Conservation (phyloP, 1,140 invertebrate genomes). For the Trichomalopsis sarcophagae region DNA sequence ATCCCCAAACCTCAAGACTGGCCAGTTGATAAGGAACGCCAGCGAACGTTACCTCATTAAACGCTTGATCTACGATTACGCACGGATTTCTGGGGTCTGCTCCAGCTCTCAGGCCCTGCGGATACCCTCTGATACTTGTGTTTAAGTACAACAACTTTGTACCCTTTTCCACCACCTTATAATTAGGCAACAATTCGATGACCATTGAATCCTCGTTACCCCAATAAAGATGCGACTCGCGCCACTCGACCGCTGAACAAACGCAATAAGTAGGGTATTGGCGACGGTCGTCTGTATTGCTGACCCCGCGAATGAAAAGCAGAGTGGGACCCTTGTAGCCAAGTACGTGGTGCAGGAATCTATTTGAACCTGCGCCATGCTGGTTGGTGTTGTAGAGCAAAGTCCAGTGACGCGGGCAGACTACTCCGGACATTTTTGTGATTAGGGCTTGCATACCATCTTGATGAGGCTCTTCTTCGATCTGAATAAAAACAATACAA, state of each 20-base stretch:
- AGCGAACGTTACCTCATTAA: constrained; percentile 67
- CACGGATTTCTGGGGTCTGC: constrained; percentile 84
- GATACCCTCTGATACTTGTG: constrained; percentile 87
- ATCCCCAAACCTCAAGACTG: constrained; percentile 87
- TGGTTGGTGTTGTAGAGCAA: constrained; percentile 88
- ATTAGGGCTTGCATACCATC: constrained; percentile 68
- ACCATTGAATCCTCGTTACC: constrained; percentile 86
- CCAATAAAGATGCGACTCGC: constrained; percentile 89
- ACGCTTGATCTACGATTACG: constrained; percentile 78
- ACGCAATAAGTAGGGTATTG: constrained; percentile 84
- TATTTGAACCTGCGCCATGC: constrained; percentile 89
- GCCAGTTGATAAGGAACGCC: constrained; percentile 76
- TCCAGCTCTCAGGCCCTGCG: constrained; percentile 88
- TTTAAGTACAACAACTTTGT: constrained; percentile 90
- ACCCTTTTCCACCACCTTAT: constrained; percentile 80
- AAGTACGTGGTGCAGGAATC: constrained; percentile 91
- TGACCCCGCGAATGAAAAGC: constrained; percentile 80
- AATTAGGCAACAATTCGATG: constrained; percentile 88
- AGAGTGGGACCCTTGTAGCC: constrained; percentile 90
- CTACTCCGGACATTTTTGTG: constrained; percentile 67
- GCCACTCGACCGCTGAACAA: constrained; percentile 88
- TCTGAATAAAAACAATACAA: constrained; percentile 54
- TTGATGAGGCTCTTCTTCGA: constrained; percentile 59
- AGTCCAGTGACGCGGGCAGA: constrained; percentile 86
- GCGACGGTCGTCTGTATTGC: constrained; percentile 71